Evolutionary conservation across 2,888 invertebrate species (phyloP).

Genomic region (Podotricha telesiphe): DNA sequence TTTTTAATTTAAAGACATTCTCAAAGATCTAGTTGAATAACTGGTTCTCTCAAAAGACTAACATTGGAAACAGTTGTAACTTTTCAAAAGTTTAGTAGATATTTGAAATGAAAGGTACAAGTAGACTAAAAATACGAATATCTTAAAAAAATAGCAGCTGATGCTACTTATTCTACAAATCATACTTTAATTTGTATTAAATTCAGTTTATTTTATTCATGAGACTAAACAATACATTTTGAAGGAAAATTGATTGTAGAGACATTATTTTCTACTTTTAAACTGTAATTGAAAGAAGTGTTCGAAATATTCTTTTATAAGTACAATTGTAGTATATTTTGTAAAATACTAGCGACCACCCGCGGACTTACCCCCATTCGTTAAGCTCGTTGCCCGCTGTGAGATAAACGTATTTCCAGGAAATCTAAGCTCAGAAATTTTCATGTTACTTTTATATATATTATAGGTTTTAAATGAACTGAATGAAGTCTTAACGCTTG

Average conservation of each 20-base stretch:
- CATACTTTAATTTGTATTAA: no score
- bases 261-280: background rate
- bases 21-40: background rate
- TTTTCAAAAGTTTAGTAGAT: background rate
- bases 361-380: conserved; percentile 14
- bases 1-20: no score
- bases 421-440: conserved; percentile 15
- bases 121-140: no score
- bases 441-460: background rate
- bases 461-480: background rate
- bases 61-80: background rate
- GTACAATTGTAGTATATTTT: background rate
- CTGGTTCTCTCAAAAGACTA: background rate
- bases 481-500: background rate
- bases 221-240: no score
- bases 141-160: no score
- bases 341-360: conserved; percentile 21
- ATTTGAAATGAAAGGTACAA: no score
- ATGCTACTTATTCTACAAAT: no score
- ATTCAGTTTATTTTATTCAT: no score
- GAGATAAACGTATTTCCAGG: conserved; percentile 22
- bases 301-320: background rate
- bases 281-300: no score
- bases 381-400: conserved; percentile 13
- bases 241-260: no score